These are phyloP conservation scores for Saturnia japonica DNA, from an alignment of 2,888 invertebrate genomes.

Conservation along the genomic window DNA sequence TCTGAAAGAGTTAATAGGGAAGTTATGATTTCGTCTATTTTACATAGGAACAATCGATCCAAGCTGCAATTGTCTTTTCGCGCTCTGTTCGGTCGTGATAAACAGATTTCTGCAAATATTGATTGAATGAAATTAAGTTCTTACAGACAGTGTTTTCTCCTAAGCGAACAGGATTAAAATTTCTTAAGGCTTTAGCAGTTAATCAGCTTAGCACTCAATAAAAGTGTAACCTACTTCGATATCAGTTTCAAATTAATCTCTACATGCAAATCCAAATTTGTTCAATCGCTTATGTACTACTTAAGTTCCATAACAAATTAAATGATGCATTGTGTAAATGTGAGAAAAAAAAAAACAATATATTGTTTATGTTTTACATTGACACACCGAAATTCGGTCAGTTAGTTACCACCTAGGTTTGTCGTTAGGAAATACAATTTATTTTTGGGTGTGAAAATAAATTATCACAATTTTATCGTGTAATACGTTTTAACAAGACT, in stretches of 20 bases:
- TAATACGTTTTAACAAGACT: background rate
- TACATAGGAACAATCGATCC: too few relatives aligned
- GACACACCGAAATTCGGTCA: slow-evolving; percentile 6
- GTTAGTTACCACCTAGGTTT: background rate
- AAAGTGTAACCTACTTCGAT: background rate
- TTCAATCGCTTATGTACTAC: background rate
- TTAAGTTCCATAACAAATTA: background rate
- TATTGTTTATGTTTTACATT: background rate
- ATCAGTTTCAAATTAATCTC: background rate
- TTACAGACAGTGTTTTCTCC: too few relatives aligned
- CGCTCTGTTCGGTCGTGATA: too few relatives aligned
- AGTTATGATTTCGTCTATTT: too few relatives aligned
- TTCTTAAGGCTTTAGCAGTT: too few relatives aligned
- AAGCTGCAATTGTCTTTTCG: too few relatives aligned
- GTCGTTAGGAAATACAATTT: background rate
- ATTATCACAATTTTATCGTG: background rate
- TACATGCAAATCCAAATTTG: too few relatives aligned
- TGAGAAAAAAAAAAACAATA: slow-evolving; percentile 1
- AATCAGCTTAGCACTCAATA: too few relatives aligned
- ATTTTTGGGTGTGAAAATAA: slow-evolving; percentile 4
- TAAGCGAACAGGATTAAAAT: too few relatives aligned
- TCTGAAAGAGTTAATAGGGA: too few relatives aligned
- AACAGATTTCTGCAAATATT: too few relatives aligned
- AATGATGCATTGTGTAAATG: background rate
- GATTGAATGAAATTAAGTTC: too few relatives aligned